Evolutionary conservation across 2,113 vertebrate genomes (phyloP).

Genomic region (Damaliscus lunatus): DNA sequence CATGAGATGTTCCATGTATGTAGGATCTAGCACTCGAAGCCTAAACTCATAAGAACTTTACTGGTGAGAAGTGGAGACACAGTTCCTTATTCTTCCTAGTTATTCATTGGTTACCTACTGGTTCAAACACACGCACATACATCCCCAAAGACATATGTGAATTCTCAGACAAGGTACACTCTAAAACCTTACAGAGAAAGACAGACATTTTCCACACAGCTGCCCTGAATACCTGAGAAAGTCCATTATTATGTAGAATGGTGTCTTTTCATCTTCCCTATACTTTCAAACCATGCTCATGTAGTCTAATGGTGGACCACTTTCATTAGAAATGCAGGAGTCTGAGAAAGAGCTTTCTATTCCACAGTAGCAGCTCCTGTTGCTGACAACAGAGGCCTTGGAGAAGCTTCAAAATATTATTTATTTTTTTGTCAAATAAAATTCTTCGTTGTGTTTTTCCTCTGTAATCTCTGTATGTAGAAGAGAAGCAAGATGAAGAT

Average conservation of each 20-base stretch:
- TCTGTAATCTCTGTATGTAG: not conserved
- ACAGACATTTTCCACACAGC: not conserved
- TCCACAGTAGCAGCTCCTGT: not conserved
- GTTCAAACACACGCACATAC: not conserved
- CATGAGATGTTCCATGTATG: not conserved
- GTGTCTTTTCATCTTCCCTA: not conserved
- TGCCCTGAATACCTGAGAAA: not conserved
- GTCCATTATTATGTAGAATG: not conserved
- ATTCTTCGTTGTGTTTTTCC: not conserved
- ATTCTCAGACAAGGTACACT: not conserved
- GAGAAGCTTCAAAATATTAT: not conserved
- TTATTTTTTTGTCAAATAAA: not conserved
- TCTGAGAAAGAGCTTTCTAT: not conserved
- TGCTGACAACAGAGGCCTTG: not conserved
- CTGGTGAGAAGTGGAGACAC: not conserved
- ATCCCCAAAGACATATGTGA: not conserved
- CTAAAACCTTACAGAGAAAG: not conserved
- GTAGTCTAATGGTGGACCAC: not conserved
- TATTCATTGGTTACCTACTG: not conserved
- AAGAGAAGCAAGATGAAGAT: not conserved
- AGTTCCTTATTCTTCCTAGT: not conserved
- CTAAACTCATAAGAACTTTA: not conserved
- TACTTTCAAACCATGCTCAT: not conserved
- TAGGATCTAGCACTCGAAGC: not conserved
- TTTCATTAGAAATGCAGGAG: not conserved